Evolutionary conservation across 2,888 invertebrate genomes (phyloP).

Genomic region (Falcaria lacertinaria): DNA sequence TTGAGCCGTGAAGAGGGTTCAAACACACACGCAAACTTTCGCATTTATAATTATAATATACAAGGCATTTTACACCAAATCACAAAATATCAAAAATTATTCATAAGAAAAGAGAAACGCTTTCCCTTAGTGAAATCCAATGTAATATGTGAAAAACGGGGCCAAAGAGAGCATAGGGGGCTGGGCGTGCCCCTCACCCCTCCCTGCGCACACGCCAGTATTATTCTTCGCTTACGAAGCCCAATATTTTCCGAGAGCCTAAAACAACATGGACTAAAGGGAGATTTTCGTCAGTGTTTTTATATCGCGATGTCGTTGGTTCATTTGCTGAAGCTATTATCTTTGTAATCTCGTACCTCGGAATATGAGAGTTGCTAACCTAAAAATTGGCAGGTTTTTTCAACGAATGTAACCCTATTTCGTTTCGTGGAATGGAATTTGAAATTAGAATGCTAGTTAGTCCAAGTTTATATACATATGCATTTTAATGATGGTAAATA

Average conservation of each 20-base stretch:
- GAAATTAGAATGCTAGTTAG: too few relatives aligned
- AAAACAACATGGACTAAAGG: slow-evolving; percentile 50
- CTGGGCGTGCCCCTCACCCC: slow-evolving; percentile 4
- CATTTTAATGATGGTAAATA: too few relatives aligned
- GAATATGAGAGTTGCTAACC: slow-evolving; percentile 8
- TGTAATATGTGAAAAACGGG: neutral
- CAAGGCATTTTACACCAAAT: too few relatives aligned
- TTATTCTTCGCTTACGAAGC: slow-evolving; percentile 63
- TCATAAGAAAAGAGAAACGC: too few relatives aligned
- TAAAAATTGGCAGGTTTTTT: slow-evolving; percentile 11
- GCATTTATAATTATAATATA: too few relatives aligned
- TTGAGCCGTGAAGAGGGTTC: too few relatives aligned
- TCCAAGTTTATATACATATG: too few relatives aligned
- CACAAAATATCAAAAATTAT: too few relatives aligned
- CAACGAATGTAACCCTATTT: too few relatives aligned
- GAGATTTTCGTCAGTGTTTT: slow-evolving; percentile 48
- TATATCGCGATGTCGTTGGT: slow-evolving; percentile 37
- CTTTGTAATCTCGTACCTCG: slow-evolving; percentile 22
- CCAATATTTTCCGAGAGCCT: slow-evolving; percentile 64
- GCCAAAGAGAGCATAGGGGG: neutral
- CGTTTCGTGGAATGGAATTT: too few relatives aligned
- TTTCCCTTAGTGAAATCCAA: too few relatives aligned
- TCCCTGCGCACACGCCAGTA: slow-evolving; percentile 28
- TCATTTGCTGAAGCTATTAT: slow-evolving; percentile 49
- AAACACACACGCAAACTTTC: too few relatives aligned